A percentile compares a stretch with the other conserved stretches of the same genome.
phyloP scores from a whole-genome alignment of 64 coral and sea anemone species.

The Dendronephthya gigantea region DNA sequence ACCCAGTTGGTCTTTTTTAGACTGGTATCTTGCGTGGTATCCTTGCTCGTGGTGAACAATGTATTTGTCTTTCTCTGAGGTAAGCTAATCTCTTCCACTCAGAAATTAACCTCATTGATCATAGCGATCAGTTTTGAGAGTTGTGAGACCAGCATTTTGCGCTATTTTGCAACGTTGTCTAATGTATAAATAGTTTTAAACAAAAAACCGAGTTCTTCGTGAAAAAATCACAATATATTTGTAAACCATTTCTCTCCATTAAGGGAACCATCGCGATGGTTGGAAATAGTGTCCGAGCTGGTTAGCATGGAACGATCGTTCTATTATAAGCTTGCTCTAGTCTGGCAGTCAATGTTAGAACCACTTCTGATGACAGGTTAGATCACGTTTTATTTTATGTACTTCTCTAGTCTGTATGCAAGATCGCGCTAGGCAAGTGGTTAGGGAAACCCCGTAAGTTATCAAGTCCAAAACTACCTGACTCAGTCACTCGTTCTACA shows the following conservation, averaged over 20 bases:
- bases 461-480: background rate
- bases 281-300: slow-evolving; percentile 58
- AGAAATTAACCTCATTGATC: background rate
- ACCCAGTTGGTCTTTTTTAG: background rate
- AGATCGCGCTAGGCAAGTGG: too few relatives aligned
- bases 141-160: too few relatives aligned
- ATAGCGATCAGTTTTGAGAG: too few relatives aligned
- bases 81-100: background rate
- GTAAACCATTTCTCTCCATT: background rate
- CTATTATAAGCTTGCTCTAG: slow-evolving; percentile 78
- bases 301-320: slow-evolving; percentile 71
- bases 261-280: slow-evolving; percentile 52
- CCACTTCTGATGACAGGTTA: slow-evolving; percentile 81
- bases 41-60: background rate
- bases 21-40: background rate
- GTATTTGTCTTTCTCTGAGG: slow-evolving; percentile 10
- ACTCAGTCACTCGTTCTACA: background rate
- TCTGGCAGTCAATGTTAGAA: slow-evolving; percentile 83
- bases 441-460: too few relatives aligned
- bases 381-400: background rate
- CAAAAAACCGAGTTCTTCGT: too few relatives aligned
- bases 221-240: background rate
- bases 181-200: too few relatives aligned
- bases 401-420: too few relatives aligned
- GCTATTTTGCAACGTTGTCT: too few relatives aligned